These are phyloP conservation scores for Thunnus thynnus DNA, from an alignment of 2,113 vertebrate genomes.

Conservation along the genomic window DNA sequence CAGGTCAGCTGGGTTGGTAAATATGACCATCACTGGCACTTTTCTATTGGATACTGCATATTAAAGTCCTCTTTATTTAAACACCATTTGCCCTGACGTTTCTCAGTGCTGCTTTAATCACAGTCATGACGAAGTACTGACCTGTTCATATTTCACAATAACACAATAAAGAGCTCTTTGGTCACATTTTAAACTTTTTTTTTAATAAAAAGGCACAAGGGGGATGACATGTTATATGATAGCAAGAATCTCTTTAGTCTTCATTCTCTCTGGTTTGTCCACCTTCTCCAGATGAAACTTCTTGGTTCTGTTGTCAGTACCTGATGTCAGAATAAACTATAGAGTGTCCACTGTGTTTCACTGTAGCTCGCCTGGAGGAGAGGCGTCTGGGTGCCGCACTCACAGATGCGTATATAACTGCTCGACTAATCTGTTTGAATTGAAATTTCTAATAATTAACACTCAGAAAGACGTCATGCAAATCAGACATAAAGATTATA, in stretches of 20 bases:
- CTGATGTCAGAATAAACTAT: conserved; percentile 19
- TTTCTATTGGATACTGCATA: no score
- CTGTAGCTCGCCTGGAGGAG: neutral
- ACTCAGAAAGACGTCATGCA: neutral
- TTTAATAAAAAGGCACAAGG: no score
- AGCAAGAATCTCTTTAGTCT: neutral
- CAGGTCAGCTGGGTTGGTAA: no score
- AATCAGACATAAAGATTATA: neutral
- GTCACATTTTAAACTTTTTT: no score
- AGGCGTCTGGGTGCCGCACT: neutral
- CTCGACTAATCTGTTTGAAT: neutral
- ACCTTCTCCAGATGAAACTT: neutral
- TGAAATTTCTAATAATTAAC: neutral
- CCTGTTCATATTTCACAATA: no score
- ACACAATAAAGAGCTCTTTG: no score
- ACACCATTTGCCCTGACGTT: no score
- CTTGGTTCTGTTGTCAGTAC: neutral
- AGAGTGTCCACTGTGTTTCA: neutral
- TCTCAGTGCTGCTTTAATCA: no score
- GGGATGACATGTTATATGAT: neutral
- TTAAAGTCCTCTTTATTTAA: no score
- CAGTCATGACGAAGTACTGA: no score
- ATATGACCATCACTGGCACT: no score
- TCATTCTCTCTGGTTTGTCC: neutral
- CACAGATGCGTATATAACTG: neutral